Percentiles rank a stretch among this genome's conserved stretches.
Conservation (phyloP, 2,797 vertebrate genomes). For the Nasua narica region DNA sequence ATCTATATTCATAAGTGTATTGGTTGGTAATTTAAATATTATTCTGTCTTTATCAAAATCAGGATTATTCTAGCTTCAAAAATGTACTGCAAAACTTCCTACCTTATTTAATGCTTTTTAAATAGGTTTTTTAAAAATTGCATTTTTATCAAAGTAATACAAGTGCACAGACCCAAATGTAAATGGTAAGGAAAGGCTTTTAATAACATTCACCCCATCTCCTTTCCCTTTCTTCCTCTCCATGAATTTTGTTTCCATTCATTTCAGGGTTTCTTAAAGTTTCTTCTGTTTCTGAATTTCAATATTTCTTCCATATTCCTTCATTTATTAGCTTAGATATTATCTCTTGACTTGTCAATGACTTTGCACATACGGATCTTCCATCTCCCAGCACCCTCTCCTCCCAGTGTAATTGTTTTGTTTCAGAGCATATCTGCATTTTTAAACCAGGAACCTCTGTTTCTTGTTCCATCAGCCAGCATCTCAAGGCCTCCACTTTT, state of each 20-base stretch:
- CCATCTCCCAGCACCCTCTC: too few species aligned
- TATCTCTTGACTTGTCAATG: background rate
- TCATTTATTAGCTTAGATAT: background rate
- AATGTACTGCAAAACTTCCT: background rate
- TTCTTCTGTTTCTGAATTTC: background rate
- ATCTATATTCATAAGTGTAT: conserved; percentile 3
- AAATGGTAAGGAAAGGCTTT: background rate
- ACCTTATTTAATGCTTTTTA: conserved; percentile 19
- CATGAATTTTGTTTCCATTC: background rate
- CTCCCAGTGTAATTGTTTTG: background rate
- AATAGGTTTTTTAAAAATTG: background rate
- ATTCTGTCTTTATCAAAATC: background rate
- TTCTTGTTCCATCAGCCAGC: background rate
- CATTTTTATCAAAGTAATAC: conserved; percentile 42
- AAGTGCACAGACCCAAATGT: background rate
- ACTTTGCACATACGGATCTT: background rate
- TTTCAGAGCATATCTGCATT: background rate
- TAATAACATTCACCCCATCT: background rate
- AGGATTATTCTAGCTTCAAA: conserved; percentile 10
- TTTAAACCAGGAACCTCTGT: background rate
- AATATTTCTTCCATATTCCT: background rate
- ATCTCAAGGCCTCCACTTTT: background rate
- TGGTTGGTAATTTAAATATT: conserved; percentile 32
- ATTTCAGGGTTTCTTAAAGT: background rate
- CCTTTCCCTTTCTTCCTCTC: background rate